Base-by-base conservation (phyloP, 2,888 invertebrate species). In the Tridacna crocea region DNA sequence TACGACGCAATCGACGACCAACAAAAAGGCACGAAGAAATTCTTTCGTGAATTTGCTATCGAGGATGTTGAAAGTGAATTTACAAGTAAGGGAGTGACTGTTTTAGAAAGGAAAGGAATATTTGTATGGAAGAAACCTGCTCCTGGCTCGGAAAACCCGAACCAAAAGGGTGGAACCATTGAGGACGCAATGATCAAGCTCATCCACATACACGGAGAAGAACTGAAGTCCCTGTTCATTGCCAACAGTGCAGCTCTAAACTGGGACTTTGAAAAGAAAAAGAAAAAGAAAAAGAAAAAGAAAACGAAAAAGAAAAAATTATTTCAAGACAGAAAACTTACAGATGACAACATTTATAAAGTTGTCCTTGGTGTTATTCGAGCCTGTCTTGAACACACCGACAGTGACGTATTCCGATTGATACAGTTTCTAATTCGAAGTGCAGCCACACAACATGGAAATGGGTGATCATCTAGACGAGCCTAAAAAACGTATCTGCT, bases 41-140 rank as follows among this genome's bases (percentile, higher is more conserved):
- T 66, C 19, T 36, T 66, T n/a, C 19, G 36, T 66, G 27, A 27
- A 6, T 75, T 48, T 24, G n/a, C 24, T 10, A 22, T 75, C 15
- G 17, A 22, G n/a, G 26, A 72, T 15, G 19, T 22, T 19, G 13
- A 22, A 1, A 17, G 8, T 22, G 17, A 61, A 12, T 36, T 47
- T 8, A 26, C 46, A 12, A n/a, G 17, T 19, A 22, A 48, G 27
- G 27, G 51, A 19, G 12, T 51, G n/a, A 17, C 19, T 0, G 24
- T 26, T 15, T 65, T 68, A 51, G 60, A 73, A 46, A 22, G 36
- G 19, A 24, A 61, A 19, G 22, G 46, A 19, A 60, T 73, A 27
- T 73, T 73, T 73, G 73, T 73, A 4, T 73, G 66, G 27, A 15
- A 22, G 19, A 36, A 66, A 13, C n/a, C n/a, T n/a, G 60, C 22